phyloP scores from a whole-genome alignment of 2,888 invertebrate genomes.

The Encarsia formosa region DNA sequence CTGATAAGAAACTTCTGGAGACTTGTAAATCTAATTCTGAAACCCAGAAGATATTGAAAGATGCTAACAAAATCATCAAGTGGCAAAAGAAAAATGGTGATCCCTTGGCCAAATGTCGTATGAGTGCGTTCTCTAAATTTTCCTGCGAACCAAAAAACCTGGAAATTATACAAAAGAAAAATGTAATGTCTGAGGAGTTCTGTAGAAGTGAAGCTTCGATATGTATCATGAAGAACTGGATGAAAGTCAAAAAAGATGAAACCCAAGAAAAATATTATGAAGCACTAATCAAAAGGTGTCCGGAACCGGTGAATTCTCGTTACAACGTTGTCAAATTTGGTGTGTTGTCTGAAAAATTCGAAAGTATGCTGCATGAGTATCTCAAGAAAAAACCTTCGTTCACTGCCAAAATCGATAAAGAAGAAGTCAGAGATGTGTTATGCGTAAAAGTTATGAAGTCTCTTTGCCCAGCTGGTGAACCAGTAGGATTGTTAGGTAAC shows the following conservation, averaged over 20 bases:
- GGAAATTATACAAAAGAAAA: slow-evolving; percentile 32
- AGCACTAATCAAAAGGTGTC: slow-evolving; percentile 56
- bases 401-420: slow-evolving; percentile 27
- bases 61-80: slow-evolving; percentile 58
- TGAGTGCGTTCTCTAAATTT: slow-evolving; percentile 62
- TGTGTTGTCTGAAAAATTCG: slow-evolving; percentile 77
- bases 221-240: slow-evolving; percentile 66
- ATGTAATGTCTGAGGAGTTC: slow-evolving; percentile 48
- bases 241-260: slow-evolving; percentile 58
- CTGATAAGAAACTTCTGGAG: slow-evolving; percentile 58
- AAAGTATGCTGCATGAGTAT: slow-evolving; percentile 63
- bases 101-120: slow-evolving; percentile 51
- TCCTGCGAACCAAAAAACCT: slow-evolving; percentile 49
- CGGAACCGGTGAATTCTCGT: slow-evolving; percentile 70
- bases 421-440: slow-evolving; percentile 65
- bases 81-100: slow-evolving; percentile 61
- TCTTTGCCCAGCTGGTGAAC: slow-evolving; percentile 86
- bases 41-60: slow-evolving; percentile 54
- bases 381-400: slow-evolving; percentile 44
- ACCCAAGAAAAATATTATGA: slow-evolving; percentile 59
- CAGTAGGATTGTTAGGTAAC: slow-evolving; percentile 70
- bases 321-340: slow-evolving; percentile 77
- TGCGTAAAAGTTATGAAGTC: slow-evolving; percentile 73
- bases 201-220: slow-evolving; percentile 61
- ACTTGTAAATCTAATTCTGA: slow-evolving; percentile 58